Conservation (phyloP, 1,140 invertebrate species). For the Chymomyza costata region DNA sequence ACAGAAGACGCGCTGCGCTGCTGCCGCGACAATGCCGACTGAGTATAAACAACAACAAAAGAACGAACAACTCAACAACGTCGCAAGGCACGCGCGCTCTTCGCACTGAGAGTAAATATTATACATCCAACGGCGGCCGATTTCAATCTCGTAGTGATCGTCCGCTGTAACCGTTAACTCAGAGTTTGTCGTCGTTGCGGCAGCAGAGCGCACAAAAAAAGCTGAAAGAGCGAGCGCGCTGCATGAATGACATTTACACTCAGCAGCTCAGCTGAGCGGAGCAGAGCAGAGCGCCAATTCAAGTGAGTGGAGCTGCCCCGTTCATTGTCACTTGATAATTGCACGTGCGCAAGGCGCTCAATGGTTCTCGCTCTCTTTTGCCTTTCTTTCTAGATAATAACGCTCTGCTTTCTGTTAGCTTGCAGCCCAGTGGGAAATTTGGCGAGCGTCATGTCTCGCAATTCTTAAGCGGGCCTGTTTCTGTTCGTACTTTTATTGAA, state of each 20-base stretch:
- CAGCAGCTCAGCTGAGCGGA: no score
- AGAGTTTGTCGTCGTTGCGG: constrained; percentile 11
- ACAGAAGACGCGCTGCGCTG: no score
- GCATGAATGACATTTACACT: constrained; percentile 49
- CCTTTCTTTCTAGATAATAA: neutral
- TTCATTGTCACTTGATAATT: constrained; percentile 9
- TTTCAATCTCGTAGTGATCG: constrained; percentile 56
- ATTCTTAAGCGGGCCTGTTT: no score
- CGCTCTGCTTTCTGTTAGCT: constrained; percentile 29
- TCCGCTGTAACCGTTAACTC: constrained; percentile 15
- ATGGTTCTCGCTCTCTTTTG: neutral
- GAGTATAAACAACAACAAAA: constrained; percentile 15
- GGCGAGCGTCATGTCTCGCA: no score
- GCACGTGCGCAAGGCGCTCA: constrained; percentile 47
- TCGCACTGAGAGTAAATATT: constrained; percentile 18
- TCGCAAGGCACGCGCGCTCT: constrained; percentile 14
- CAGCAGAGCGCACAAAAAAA: constrained; percentile 21
- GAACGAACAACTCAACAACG: constrained; percentile 16
- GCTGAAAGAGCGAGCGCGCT: constrained; percentile 14
- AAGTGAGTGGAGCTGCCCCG: neutral
- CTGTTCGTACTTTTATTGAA: no score
- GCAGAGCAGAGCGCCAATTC: no score
- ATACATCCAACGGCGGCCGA: constrained; percentile 58
- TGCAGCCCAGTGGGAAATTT: no score
- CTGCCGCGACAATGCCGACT: no score